Base-by-base conservation (phyloP, 2,113 vertebrate genomes). In the Smithornis capensis region DNA sequence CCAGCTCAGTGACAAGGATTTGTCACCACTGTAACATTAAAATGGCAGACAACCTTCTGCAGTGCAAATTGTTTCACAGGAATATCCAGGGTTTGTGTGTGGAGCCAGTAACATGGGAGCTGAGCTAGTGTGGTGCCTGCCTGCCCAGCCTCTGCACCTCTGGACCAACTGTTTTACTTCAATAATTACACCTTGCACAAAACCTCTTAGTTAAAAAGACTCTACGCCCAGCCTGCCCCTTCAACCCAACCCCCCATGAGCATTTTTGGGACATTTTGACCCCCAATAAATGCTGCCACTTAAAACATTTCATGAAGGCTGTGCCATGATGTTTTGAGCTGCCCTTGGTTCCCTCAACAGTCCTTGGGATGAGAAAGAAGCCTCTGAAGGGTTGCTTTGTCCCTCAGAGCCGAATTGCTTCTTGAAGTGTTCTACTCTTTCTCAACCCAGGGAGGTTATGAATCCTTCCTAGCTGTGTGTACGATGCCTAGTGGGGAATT, bases 361-460 rank as follows among this genome's bases (percentile, higher is more conserved):
- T 19, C 28, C n/a, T 44, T 24, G 57, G 52, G 24, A 35, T 53
- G 50, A 71, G 24, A 3, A 44, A 64, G 62, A 37, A 5, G 4
- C 28, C 14, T 76, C 68, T 21, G 57, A n/a, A 68, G 33, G 33
- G 31, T 21, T n/a, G 37, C 33, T 80, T 45, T 68, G 19, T 68
- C 8, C 22, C 42, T 25, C 5, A 10, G 47, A 33, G 22, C 9
- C 25, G 31, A 80, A 59, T 31, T 1, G 0, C n/a, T 33, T 56
- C 49, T 12, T 53, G 50, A 60, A 27, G 7, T 3, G 7, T 83
- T n/a, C 40, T 31, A 18, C 17, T 25, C n/a, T 74, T 38, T 27
- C 47, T 19, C 2, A 1, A 8, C 28, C 7, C 2, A 0, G 10
- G 49, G 33, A n/a, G 37, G 49, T n/a, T 33, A 49, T 19, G 15